Conservation (phyloP, 2,888 invertebrate genomes). For the Ectobius pallidus region DNA sequence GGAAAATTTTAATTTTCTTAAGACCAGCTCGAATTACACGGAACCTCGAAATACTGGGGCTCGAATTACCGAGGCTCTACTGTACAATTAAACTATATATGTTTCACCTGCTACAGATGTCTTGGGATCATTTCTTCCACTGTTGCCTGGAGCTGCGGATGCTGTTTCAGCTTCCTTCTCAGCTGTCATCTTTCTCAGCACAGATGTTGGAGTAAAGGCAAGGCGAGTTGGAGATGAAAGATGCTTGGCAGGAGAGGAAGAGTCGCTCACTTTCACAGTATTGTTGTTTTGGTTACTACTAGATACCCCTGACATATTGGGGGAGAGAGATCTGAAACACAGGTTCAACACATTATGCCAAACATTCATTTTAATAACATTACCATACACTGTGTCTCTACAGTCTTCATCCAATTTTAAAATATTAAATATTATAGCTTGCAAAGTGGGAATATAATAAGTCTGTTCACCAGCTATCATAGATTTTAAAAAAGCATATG, state of each 20-base stretch:
- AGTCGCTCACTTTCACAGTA: conserved; percentile 20
- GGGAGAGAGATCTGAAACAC: conserved; percentile 35
- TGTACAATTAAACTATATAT: too few species aligned
- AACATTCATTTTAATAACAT: too few species aligned
- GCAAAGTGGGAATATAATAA: too few species aligned
- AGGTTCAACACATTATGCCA: not conserved
- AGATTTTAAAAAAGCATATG: too few species aligned
- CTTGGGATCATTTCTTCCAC: conserved; percentile 14
- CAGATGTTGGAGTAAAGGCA: conserved; percentile 93
- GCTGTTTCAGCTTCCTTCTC: conserved; percentile 75
- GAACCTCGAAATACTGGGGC: too few species aligned
- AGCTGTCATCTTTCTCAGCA: conserved; percentile 92
- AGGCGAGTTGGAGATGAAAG: conserved; percentile 71
- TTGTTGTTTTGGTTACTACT: not conserved
- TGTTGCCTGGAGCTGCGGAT: not conserved
- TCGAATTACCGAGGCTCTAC: too few species aligned
- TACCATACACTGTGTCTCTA: too few species aligned
- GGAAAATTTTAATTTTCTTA: too few species aligned
- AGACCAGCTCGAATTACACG: too few species aligned
- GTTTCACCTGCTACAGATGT: conserved; percentile 18
- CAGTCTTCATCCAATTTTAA: too few species aligned
- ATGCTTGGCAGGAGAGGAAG: conserved; percentile 56
- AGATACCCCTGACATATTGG: conserved; percentile 28
- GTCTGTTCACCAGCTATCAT: too few species aligned
- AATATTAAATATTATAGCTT: too few species aligned